Evolutionary conservation across 2,113 vertebrate species (phyloP).

Genomic region (Pampusana beccarii): DNA sequence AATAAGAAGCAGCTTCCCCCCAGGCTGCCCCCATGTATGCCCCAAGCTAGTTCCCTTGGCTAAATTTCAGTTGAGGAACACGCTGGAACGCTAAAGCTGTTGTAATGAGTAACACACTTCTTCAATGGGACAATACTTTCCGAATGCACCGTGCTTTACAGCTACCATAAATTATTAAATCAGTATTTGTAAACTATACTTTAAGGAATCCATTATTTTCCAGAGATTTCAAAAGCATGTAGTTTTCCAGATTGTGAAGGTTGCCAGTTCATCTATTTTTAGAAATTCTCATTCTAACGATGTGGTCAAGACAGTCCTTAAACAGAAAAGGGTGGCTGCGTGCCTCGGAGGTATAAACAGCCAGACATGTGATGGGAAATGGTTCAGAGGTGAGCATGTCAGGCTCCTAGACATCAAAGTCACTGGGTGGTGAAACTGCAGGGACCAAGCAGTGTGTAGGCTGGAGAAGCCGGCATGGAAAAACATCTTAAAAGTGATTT

Average conservation of each 20-base stretch:
- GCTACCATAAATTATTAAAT: conserved; percentile 65
- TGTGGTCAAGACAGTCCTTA: conserved; percentile 64
- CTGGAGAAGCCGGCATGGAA: not conserved
- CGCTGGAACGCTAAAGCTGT: conserved; percentile 1
- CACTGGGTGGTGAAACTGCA: conserved; percentile 11
- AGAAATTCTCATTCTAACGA: conserved; percentile 60
- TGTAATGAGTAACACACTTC: conserved; percentile 65
- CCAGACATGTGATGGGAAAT: conserved; percentile 57
- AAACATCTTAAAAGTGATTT: conserved; percentile 35
- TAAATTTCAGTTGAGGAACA: conserved; percentile 33
- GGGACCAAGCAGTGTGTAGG: not conserved
- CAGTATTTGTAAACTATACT: conserved; percentile 64
- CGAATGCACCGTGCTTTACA: conserved; percentile 27
- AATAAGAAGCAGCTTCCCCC: conserved; percentile 38
- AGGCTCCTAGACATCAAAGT: conserved; percentile 40
- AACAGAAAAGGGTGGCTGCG: conserved; percentile 43
- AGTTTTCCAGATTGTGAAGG: conserved; percentile 51
- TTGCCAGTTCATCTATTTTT: conserved; percentile 63
- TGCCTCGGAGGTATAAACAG: conserved; percentile 62
- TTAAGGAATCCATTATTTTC: conserved; percentile 52
- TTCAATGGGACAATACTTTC: conserved; percentile 32
- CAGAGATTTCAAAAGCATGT: conserved; percentile 58
- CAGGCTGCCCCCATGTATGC: not conserved
- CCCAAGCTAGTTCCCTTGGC: conserved; percentile 13
- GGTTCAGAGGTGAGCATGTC: conserved; percentile 48